These are phyloP conservation scores for Frieseomelitta varia DNA, from an alignment of 1,140 invertebrate genomes.

Conservation along the genomic window DNA sequence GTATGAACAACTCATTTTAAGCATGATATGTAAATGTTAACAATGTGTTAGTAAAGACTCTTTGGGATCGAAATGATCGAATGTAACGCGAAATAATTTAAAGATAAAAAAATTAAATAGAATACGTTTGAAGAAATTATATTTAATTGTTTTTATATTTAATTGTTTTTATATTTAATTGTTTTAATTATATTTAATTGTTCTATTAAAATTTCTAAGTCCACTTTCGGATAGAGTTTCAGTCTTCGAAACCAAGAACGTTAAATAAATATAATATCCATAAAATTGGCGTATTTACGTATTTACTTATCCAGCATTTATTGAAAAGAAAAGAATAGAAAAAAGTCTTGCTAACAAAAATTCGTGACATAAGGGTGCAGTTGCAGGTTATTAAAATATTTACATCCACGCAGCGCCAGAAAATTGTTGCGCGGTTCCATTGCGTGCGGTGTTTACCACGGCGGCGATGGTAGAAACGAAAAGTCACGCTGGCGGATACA, in stretches of 20 bases:
- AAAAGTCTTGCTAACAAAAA: too few species aligned
- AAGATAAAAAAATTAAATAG: not conserved
- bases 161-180: too few species aligned
- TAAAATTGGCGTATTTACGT: not conserved
- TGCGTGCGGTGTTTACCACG: slow-evolving; percentile 1
- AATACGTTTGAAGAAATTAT: not conserved
- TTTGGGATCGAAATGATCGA: too few species aligned
- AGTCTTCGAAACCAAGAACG: not conserved
- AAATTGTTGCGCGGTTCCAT: slow-evolving; percentile 15
- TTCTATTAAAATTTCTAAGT: not conserved
- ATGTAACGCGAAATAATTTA: too few species aligned
- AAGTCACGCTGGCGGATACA: slow-evolving; percentile 21
- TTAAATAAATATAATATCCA: not conserved
- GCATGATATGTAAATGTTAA: too few species aligned
- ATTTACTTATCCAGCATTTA: too few species aligned
- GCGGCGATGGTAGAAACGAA: slow-evolving; percentile 27
- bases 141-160: too few species aligned
- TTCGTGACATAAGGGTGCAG: not conserved
- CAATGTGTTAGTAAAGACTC: too few species aligned
- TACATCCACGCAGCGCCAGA: not conserved
- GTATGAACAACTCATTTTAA: too few species aligned
- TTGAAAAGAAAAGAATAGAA: too few species aligned
- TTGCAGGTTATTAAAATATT: not conserved
- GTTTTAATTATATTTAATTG: not conserved
- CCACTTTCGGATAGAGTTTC: too few species aligned